Evolutionary conservation across 2,113 vertebrate genomes (phyloP).

Genomic region (Turdus rufiventris): DNA sequence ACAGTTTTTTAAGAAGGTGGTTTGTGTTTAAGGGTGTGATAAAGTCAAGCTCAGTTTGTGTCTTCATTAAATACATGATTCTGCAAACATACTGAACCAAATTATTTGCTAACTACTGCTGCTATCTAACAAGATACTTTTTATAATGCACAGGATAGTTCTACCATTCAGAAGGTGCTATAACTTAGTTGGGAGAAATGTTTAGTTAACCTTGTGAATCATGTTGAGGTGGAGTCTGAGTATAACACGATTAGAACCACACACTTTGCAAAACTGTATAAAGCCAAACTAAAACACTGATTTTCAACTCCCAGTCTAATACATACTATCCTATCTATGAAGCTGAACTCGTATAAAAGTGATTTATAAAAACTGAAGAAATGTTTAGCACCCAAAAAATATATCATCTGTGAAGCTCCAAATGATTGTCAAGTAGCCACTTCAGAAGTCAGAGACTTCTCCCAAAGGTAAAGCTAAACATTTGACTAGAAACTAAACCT

Average conservation of each 20-base stretch:
- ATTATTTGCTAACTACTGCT: neutral
- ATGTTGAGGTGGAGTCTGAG: neutral
- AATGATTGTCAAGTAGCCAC: constrained; percentile 29
- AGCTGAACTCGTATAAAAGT: neutral
- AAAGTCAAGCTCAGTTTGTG: neutral
- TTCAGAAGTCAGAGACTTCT: neutral
- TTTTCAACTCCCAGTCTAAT: neutral
- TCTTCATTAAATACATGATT: neutral
- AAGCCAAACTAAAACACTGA: neutral
- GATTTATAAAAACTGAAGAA: neutral
- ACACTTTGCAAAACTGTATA: neutral
- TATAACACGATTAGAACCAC: neutral
- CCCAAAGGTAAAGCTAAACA: neutral
- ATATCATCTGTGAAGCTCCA: neutral
- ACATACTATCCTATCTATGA: neutral
- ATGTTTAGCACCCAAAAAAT: constrained; percentile 15
- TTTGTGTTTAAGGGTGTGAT: neutral
- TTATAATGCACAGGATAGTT: neutral
- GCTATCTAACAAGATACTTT: constrained; percentile 6
- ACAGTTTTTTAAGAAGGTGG: neutral
- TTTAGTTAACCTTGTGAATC: neutral
- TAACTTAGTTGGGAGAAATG: neutral
- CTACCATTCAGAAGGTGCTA: neutral
- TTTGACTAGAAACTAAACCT: neutral
- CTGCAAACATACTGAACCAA: neutral